A percentile compares a stretch with the other conserved stretches of the same genome.
These are phyloP conservation scores for Hyles euphorbiae DNA, from an alignment of 1,140 invertebrate species.

Conservation along the genomic window DNA sequence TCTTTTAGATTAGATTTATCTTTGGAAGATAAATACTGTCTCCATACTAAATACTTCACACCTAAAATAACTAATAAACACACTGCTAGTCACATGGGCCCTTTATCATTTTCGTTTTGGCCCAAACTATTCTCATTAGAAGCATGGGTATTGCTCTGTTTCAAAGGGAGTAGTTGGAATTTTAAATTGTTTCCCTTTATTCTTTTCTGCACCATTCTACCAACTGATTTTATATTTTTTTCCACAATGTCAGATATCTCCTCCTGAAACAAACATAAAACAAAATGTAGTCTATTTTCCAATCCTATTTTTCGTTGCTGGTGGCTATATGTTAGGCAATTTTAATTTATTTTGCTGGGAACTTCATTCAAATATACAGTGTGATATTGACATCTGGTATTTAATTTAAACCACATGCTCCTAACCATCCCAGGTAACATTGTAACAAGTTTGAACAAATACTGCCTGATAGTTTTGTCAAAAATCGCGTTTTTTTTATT, in stretches of 20 bases:
- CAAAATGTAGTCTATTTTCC: too few relatives aligned
- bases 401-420: too few relatives aligned
- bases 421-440: too few relatives aligned
- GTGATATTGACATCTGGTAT: too few relatives aligned
- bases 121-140: constrained; percentile 16
- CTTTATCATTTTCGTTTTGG: constrained; percentile 40
- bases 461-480: too few relatives aligned
- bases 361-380: too few relatives aligned
- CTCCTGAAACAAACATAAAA: constrained; percentile 70
- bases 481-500: too few relatives aligned
- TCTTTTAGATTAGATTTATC: constrained; percentile 23
- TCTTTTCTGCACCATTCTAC: constrained; percentile 77
- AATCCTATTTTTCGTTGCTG: too few relatives aligned
- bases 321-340: too few relatives aligned
- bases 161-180: constrained; percentile 76
- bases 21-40: constrained; percentile 40
- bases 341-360: too few relatives aligned
- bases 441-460: too few relatives aligned
- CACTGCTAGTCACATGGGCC: constrained; percentile 61
- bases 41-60: constrained; percentile 47
- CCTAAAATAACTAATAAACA: constrained; percentile 36
- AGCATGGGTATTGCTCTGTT: constrained; percentile 24
- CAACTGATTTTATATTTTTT: constrained; percentile 65
- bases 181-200: constrained; percentile 74
- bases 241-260: constrained; percentile 72